Conservation (phyloP, 1,140 invertebrate species). For the Cyphomyrmex costatus region DNA sequence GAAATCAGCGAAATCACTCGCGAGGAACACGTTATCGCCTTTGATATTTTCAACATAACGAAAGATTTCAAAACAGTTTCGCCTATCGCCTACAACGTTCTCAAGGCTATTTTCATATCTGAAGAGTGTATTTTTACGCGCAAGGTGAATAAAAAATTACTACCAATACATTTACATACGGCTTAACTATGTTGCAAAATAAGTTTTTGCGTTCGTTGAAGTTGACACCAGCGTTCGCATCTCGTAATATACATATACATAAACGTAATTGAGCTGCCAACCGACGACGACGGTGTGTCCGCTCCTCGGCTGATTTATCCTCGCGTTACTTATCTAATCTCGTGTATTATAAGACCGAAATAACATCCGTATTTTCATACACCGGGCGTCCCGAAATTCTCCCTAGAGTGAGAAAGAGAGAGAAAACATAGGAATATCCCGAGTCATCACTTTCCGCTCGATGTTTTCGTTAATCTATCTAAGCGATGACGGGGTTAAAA, state of each 20-base stretch:
- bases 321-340: conserved; percentile 55
- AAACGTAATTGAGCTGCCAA: conserved; percentile 12
- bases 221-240: neutral
- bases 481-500: neutral
- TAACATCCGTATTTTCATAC: conserved; percentile 38
- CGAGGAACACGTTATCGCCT: neutral
- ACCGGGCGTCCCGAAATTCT: neutral
- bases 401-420: too few relatives aligned
- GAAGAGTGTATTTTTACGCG: neutral
- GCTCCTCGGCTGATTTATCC: conserved; percentile 31
- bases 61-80: conserved; percentile 20
- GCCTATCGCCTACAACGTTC: conserved; percentile 14
- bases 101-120: conserved; percentile 27
- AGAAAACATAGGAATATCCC: too few relatives aligned
- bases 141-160: conserved; percentile 20
- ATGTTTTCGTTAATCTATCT: neutral
- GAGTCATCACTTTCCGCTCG: neutral
- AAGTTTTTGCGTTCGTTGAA: conserved; percentile 20
- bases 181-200: neutral
- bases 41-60: conserved; percentile 1
- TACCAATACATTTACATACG: neutral
- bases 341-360: conserved; percentile 38
- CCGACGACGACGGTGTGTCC: neutral
- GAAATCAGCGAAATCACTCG: neutral
- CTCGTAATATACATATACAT: neutral